Percentiles rank a stretch among this genome's conserved stretches.
Evolutionary conservation across 92 coral and sea anemone species (phyloP).

Genomic region (Pocillopora meandrina): DNA sequence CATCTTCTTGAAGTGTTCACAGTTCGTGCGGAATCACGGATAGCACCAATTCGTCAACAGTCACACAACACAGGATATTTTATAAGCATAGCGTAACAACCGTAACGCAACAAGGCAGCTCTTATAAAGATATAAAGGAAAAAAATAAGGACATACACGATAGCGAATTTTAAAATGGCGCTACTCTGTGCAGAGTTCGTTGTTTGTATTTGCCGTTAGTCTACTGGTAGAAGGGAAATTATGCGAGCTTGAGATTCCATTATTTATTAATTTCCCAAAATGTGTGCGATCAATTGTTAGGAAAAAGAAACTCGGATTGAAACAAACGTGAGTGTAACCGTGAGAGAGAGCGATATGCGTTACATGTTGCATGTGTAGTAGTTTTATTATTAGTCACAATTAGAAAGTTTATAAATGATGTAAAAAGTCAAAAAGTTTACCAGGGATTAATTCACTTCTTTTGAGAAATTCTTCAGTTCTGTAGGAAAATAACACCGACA

Average conservation of each 20-base stretch:
- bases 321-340: neutral
- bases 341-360: neutral
- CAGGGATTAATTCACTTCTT: neutral
- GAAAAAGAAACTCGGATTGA: neutral
- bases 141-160: neutral
- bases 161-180: neutral
- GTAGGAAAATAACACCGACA: neutral
- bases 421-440: neutral
- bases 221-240: neutral
- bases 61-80: neutral
- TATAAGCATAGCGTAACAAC: neutral
- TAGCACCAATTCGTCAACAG: neutral
- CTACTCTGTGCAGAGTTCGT: neutral
- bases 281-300: conserved; percentile 19
- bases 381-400: neutral
- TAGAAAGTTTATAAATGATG: neutral
- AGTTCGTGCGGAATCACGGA: neutral
- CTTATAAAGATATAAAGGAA: neutral
- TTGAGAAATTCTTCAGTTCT: neutral
- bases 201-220: neutral
- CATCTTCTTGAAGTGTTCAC: no score
- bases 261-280: conserved; percentile 25
- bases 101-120: neutral
- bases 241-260: neutral
- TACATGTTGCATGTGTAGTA: neutral